Evolutionary conservation across 2,797 vertebrate species (phyloP).

Genomic region (Atherinosoma microstoma): DNA sequence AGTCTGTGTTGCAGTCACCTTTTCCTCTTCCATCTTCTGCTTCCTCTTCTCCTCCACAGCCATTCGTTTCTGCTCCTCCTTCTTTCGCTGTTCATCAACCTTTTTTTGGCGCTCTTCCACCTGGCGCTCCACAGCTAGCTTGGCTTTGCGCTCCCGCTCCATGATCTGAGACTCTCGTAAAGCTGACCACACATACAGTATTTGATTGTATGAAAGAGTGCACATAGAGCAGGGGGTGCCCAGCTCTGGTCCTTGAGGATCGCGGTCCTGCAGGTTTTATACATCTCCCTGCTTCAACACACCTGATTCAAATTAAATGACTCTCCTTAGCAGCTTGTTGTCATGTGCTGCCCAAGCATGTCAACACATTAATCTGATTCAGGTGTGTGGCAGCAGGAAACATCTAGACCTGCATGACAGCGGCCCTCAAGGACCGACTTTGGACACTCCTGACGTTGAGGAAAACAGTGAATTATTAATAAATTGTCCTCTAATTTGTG

Average conservation of each 20-base stretch:
- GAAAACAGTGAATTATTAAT: constrained; percentile 7
- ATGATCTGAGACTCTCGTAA: constrained; percentile 90
- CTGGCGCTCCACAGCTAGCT: constrained; percentile 91
- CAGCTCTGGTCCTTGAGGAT: neutral
- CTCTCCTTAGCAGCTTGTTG: too few relatives aligned
- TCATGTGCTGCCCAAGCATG: too few relatives aligned
- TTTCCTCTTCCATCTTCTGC: constrained; percentile 92
- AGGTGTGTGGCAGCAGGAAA: neutral
- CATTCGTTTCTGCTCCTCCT: constrained; percentile 90
- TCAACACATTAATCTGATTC: neutral
- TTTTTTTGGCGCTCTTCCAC: constrained; percentile 92
- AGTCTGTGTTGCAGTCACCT: constrained; percentile 77
- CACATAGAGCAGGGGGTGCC: neutral
- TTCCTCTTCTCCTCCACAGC: constrained; percentile 94
- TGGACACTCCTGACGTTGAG: neutral
- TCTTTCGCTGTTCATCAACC: constrained; percentile 90
- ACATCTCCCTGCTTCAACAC: neutral
- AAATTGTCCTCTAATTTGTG: neutral
- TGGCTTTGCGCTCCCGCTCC: constrained; percentile 93
- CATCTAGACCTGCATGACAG: neutral
- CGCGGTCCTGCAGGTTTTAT: neutral
- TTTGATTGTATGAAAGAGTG: neutral
- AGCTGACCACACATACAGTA: constrained; percentile 74
- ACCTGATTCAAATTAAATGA: neutral
- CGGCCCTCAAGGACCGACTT: neutral